Evolutionary conservation across 2,113 vertebrate species (phyloP).

Genomic region (Pollachius pollachius): DNA sequence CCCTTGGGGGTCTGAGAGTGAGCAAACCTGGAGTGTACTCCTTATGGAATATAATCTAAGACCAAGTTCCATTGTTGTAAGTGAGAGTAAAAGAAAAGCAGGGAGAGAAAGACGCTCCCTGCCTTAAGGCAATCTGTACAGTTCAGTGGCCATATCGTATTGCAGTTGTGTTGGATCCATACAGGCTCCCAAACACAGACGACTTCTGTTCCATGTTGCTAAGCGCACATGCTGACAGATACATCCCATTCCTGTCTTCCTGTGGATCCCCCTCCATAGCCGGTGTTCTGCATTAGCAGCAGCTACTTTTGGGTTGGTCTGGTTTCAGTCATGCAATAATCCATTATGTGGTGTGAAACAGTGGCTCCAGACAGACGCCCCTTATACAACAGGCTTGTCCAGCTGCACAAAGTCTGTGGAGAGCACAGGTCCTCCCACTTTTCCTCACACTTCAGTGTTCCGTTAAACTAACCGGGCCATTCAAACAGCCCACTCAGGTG

Average conservation of each 20-base stretch:
- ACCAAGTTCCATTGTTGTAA: conserved; percentile 12
- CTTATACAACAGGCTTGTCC: conserved; percentile 43
- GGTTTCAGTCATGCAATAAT: conserved; percentile 47
- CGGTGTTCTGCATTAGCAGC: conserved; percentile 4
- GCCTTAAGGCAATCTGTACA: conserved; percentile 57
- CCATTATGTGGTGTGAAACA: conserved; percentile 48
- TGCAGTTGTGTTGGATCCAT: conserved; percentile 43
- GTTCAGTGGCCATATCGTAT: conserved; percentile 58
- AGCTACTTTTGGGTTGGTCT: conserved; percentile 47
- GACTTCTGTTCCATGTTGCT: conserved; percentile 45
- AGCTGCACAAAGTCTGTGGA: conserved; percentile 60
- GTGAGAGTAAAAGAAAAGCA: background rate
- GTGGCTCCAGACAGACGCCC: conserved; percentile 41
- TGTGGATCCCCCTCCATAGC: conserved; percentile 7
- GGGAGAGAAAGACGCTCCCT: conserved; percentile 55
- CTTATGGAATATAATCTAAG: conserved; percentile 34
- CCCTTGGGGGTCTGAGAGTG: background rate
- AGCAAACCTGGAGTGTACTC: conserved; percentile 33
- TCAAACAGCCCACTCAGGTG: conserved; percentile 48
- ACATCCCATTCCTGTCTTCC: conserved; percentile 15
- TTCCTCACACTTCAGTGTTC: conserved; percentile 46
- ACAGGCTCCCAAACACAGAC: conserved; percentile 32
- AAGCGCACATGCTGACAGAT: conserved; percentile 40
- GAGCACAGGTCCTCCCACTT: conserved; percentile 23
- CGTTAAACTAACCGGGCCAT: conserved; percentile 39